These are phyloP conservation scores for Stratiomys singularior DNA, from an alignment of 2,888 invertebrate genomes.

Conservation along the genomic window DNA sequence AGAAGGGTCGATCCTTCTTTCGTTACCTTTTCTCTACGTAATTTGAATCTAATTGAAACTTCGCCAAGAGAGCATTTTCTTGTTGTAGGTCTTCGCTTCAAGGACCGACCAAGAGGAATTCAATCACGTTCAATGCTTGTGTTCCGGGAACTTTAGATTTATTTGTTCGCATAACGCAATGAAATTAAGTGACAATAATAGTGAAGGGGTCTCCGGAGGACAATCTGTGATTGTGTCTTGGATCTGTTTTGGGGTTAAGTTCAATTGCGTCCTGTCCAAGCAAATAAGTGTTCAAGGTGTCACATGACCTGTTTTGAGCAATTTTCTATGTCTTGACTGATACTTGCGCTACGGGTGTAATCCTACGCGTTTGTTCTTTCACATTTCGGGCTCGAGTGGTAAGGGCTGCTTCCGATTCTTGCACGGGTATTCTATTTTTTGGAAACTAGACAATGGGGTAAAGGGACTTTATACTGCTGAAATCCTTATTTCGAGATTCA, in stretches of 20 bases:
- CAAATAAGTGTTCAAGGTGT: constrained; percentile 29
- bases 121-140: too few species aligned
- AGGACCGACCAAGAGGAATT: too few species aligned
- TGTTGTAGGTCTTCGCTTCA: constrained; percentile 9
- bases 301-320: constrained; percentile 1
- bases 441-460: too few species aligned
- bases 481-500: too few species aligned
- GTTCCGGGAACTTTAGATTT: constrained; percentile 29
- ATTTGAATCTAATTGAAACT: constrained; percentile 20
- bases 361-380: not conserved
- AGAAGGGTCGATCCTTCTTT: too few species aligned
- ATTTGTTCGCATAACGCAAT: constrained; percentile 26
- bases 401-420: too few species aligned
- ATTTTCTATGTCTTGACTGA: constrained; percentile 23
- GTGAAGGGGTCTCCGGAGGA: constrained; percentile 4
- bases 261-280: constrained; percentile 12
- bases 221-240: not conserved
- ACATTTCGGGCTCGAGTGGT: too few species aligned
- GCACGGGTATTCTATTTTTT: too few species aligned
- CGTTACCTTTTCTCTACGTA: not conserved
- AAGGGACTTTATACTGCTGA: too few species aligned
- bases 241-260: constrained; percentile 16
- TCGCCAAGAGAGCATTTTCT: not conserved
- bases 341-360: not conserved
- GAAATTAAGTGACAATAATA: constrained; percentile 40